Evolutionary conservation across 1,140 invertebrate genomes (phyloP), one percentile per base, ranked within the genome.

Genomic region (Onthophagus taurus): DNA sequence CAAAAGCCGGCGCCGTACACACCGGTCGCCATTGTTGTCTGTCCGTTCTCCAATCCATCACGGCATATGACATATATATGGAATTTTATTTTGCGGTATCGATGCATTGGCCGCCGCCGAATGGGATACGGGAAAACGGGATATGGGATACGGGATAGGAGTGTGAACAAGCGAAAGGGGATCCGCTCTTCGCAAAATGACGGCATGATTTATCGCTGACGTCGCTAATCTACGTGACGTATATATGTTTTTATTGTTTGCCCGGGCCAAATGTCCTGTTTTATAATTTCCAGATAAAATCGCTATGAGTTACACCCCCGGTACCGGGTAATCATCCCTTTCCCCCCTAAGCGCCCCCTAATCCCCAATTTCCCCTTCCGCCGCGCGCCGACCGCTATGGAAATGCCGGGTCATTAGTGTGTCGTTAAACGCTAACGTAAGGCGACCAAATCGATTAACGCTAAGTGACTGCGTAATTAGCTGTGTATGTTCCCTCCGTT

Each of bases 391-490:
- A 34, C 39, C 52, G 47, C 55, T 61, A 64, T 64, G 61, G 59
- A 64, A 64, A 64, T 63, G 55, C 48, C 30, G 51, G 55, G 59
- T 62, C 62, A 63, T 64, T 64, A 64, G 60, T 60, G 60, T 62
- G 60, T 63, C 62, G 59, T 64, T 63, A 64, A 62, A 54, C 61
- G 54, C 57, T 50, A 64, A 59, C 57, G 59, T 64, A 63, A 63
- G 60, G 60, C 59, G 54, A 61, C 58, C 58, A 53, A 61, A 64
- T 64, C 60, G 60, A 64, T 64, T 64, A 64, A 63, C 60, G 60
- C 60, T 63, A 64, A 64, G 60, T 64, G 62, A 64, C 62, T 64
- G 55, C 56, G 62, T 64, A 64, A 64, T 64, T 64, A 64, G 60
- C 62, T 63, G 52, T 63, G 59, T 53, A 63, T 54, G 57, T 44